Evolutionary conservation across 35 echinoderm and acorn worm genomes (phyloP).

Genomic region (Lytechinus pictus): DNA sequence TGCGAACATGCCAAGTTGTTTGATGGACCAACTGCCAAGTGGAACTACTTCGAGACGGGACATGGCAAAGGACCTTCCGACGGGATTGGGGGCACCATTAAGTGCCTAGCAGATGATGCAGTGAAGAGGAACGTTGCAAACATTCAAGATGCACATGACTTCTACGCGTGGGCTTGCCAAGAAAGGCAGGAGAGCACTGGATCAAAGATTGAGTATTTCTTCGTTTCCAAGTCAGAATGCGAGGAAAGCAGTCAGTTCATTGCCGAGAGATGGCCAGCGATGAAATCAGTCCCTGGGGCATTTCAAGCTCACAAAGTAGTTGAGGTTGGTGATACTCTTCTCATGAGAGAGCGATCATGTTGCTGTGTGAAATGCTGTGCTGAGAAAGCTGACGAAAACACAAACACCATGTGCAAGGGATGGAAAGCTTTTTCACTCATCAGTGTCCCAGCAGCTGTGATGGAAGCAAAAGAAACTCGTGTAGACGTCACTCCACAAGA

Average conservation of each 20-base stretch:
- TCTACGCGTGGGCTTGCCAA: slow-evolving; percentile 56
- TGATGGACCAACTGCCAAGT: slow-evolving; percentile 8
- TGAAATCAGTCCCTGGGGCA: background rate
- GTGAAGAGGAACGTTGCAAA: slow-evolving; percentile 36
- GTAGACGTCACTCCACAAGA: no score
- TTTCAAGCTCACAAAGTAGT: background rate
- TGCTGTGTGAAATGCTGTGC: background rate
- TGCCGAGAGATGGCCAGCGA: background rate
- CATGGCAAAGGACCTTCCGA: slow-evolving; percentile 69
- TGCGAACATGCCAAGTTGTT: slow-evolving; percentile 35
- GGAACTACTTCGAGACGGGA: slow-evolving; percentile 67
- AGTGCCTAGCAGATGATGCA: slow-evolving; percentile 54
- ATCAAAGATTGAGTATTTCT: slow-evolving; percentile 28
- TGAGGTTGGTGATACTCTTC: background rate
- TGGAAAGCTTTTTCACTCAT: no score
- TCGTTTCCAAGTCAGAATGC: background rate
- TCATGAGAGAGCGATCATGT: background rate
- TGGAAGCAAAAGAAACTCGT: no score
- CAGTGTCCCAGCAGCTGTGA: no score
- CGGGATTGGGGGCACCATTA: slow-evolving; percentile 58
- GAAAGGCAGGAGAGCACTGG: slow-evolving; percentile 23
- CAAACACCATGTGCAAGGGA: background rate
- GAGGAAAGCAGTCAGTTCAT: background rate
- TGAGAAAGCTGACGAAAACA: background rate
- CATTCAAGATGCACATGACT: slow-evolving; percentile 59